Evolutionary conservation across 2,888 invertebrate genomes (phyloP), one percentile per base, ranked within the genome.

Genomic region (Tenthredo notha): DNA sequence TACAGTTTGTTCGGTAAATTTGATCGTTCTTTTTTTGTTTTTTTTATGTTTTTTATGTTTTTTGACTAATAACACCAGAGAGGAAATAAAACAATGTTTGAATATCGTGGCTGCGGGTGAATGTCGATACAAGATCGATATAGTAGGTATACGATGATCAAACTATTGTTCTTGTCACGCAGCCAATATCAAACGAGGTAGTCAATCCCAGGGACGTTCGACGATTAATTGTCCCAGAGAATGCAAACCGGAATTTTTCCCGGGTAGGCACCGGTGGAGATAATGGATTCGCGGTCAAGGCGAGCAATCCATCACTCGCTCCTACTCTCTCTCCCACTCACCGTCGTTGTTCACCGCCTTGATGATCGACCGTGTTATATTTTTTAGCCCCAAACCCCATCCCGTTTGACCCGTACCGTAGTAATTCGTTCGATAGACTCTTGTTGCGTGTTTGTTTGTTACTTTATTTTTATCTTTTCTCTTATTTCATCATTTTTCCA

Each of bases 231-330:
- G 67, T 67, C 43, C 83, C 43, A 33, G 65, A 29, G 83, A 67
- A 67, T 43, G 67, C 40, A 83, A 83, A 65, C 47, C 67, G 67
- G 70, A 83, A 67, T 83, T 67, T 83, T 80, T 80, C 65, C 82
- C 43, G 25, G 33, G 29, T 10, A 21, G 21, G 77, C 80, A 61
- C 80, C 80, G 80, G 80, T 80, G 80, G 80, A 83, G 83, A 83
- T 83, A 83, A 83, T 83, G 67, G 83, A 83, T 83, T 83, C 83
- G 83, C 67, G 83, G 83, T 83, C 83, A 83, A 83, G 83, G 83
- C 83, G 50, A 83, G 67, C 83, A 61, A 83, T 83, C 83, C 83
- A 83, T 83, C 83, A 83, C 83, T 83, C 40, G n/a, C n/a, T 67
- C 40, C 33, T 61, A 33, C 67, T 47, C 29, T 65, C 67, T 83